These are phyloP conservation scores for Sebastiscus tertius DNA, from an alignment of 2,797 vertebrate species.

Conservation along the genomic window DNA sequence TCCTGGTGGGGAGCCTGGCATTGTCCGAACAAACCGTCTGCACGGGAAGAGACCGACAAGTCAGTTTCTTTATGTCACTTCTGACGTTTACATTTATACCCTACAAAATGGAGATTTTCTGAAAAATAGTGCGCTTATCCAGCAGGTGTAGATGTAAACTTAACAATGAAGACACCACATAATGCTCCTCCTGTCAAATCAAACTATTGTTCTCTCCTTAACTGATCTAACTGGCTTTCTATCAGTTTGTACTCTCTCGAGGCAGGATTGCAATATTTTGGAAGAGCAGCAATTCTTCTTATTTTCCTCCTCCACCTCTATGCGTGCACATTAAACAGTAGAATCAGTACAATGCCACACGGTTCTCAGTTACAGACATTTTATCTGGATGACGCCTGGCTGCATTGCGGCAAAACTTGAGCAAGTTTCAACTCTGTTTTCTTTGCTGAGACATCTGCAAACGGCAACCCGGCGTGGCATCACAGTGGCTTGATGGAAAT, in stretches of 20 bases:
- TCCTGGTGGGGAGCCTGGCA: conserved; percentile 85
- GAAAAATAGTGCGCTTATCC: neutral
- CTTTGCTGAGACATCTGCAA: neutral
- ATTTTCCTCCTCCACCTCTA: neutral
- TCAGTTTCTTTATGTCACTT: neutral
- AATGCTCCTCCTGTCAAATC: too few relatives aligned
- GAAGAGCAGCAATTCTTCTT: too few relatives aligned
- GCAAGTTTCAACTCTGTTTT: neutral
- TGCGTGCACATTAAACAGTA: neutral
- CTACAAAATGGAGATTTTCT: too few relatives aligned
- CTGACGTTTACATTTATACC: too few relatives aligned
- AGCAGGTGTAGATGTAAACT: neutral
- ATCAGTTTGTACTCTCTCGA: too few relatives aligned
- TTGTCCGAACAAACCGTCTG: conserved; percentile 95
- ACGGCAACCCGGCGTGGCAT: too few relatives aligned
- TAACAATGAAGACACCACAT: neutral
- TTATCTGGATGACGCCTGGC: neutral
- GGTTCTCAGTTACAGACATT: neutral
- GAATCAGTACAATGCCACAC: neutral
- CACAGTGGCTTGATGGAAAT: too few relatives aligned
- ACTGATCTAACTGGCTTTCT: too few relatives aligned
- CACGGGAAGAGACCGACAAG: neutral
- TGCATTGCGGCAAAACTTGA: neutral
- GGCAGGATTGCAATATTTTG: too few relatives aligned
- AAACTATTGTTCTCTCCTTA: too few relatives aligned